These are phyloP conservation scores for Spodoptera litura DNA, from an alignment of 1,140 invertebrate genomes.

Conservation along the genomic window DNA sequence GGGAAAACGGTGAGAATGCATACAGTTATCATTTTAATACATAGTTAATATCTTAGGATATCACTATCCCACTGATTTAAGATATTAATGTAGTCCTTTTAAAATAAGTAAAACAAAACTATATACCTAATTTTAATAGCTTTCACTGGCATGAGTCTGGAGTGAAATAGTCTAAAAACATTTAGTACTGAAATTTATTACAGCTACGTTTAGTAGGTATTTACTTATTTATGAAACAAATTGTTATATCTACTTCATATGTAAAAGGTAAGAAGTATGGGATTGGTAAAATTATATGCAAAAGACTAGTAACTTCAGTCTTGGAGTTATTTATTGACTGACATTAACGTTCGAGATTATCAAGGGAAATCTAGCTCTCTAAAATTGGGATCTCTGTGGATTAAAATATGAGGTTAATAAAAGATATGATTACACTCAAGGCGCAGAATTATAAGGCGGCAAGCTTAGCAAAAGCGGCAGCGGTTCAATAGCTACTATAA, in stretches of 20 bases:
- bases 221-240: neutral
- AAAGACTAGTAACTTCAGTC: conserved; percentile 19
- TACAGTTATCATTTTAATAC: neutral
- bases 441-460: conserved; percentile 1
- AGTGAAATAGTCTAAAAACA: no score
- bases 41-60: no score
- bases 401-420: conserved; percentile 43
- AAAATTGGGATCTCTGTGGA: conserved; percentile 29
- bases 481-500: neutral
- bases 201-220: no score
- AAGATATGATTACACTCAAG: conserved; percentile 40
- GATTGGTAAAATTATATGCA: conserved; percentile 12
- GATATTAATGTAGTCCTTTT: no score
- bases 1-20: conserved; percentile 72
- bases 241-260: neutral
- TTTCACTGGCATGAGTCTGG: no score
- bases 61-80: no score
- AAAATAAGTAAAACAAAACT: neutral
- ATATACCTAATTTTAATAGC: no score
- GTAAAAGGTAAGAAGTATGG: neutral
- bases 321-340: conserved; percentile 36
- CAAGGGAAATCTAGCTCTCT: conserved; percentile 47
- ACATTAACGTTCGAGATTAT: conserved; percentile 41
- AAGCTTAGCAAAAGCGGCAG: neutral
- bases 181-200: no score